A percentile compares a stretch with the other conserved stretches of the same genome.
Evolutionary conservation across 1,140 invertebrate species (phyloP).

Genomic region (Epicauta chinensis): DNA sequence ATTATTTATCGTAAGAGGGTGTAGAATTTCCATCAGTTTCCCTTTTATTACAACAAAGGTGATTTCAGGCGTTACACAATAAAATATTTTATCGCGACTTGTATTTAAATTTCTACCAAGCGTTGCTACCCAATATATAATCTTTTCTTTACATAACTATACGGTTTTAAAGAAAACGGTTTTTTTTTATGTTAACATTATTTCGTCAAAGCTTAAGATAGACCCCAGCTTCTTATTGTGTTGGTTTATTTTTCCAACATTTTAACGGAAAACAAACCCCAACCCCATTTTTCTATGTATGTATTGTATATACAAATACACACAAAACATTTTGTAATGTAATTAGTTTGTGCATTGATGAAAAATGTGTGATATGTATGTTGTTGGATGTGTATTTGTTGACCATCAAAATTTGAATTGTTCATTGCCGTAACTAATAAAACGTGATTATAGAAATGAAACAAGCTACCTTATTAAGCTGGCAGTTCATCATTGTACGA

Average conservation of each 20-base stretch:
- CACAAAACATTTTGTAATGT: too few species aligned
- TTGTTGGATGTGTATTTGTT: constrained; percentile 7
- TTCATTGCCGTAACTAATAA: constrained; percentile 19
- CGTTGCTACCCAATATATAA: constrained; percentile 16
- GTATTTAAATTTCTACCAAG: constrained; percentile 25
- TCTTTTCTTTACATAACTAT: constrained; percentile 17
- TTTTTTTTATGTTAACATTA: constrained; percentile 12
- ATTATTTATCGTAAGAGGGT: constrained; percentile 20
- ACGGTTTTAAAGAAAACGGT: constrained; percentile 12
- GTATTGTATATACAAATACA: too few species aligned
- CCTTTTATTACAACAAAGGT: constrained; percentile 26
- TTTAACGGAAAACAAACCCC: too few species aligned
- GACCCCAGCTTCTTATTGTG: constrained; percentile 1
- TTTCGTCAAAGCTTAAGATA: constrained; percentile 11
- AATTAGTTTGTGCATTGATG: too few species aligned
- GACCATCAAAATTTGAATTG: constrained; percentile 22
- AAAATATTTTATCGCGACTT: constrained; percentile 26
- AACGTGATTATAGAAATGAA: constrained; percentile 21
- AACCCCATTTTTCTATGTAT: too few species aligned
- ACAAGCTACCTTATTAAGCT: constrained; percentile 27
- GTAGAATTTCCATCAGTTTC: constrained; percentile 12
- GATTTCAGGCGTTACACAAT: constrained; percentile 21
- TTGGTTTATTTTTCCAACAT: too few species aligned
- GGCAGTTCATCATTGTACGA: constrained; percentile 27
- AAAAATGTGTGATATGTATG: not conserved